Evolutionary conservation across 2,888 invertebrate species (phyloP), one percentile per base, ranked within the genome.

Genomic region (Meganola albula): DNA sequence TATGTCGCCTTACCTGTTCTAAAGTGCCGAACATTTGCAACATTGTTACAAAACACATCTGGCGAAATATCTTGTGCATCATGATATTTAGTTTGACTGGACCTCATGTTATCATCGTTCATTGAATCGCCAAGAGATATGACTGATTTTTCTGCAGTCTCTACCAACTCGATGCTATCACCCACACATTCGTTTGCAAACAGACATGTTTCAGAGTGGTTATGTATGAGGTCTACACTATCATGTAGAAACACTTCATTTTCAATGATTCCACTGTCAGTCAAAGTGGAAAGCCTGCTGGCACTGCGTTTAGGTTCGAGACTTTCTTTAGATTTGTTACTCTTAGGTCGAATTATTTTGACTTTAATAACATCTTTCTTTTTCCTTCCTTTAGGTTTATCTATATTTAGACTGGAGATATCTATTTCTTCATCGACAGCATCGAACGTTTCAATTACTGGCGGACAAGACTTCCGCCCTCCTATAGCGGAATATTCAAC

Each of bases 191-290:
- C 83, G 24, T 73, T 63, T 0, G 74, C 65, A 10, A 69, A 67
- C 0, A 84, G 55, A 35, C 84, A 85, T 0, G 84, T 78, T 31
- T 84, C 83, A 0, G 84, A 78, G 47, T 84, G 84, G 38, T 84
- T 84, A 34, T 85, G 84, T 43, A 83, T 80, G 1, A 83, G 64
- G 21, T 83, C 77, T 1, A 77, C 54, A 33, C 64, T 76, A 4
- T 71, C 68, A 13, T 68, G 58, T 7, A 51, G 40, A 16, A 67
- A 56, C 34, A 14, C 58, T 62, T 1, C 67, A 0, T 70, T 64
- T 16, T 72, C 70, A 42, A 75, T 75, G 20, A 72, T 74, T 8
- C 72, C 74, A 47, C 69, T 74, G 29, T 76, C 74, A 2, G 60
- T 59, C 9, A 51, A 60, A n/a, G 58, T 35, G 1, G 72, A 65